Evolutionary conservation across 2,888 invertebrate species (phyloP).

Genomic region (Minunthozetes semirufus): DNA sequence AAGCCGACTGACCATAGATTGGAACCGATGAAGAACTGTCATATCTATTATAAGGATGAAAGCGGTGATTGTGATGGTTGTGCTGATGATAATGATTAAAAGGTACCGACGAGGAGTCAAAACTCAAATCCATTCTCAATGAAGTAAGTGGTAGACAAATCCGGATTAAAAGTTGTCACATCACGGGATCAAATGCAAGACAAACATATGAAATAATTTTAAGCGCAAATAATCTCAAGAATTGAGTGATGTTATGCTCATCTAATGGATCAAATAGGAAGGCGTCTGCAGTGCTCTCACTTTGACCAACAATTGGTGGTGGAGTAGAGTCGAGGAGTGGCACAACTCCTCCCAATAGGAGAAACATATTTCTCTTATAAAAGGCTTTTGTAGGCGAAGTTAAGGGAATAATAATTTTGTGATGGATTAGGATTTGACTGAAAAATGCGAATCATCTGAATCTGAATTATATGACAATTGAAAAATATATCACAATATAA

Average conservation of each 20-base stretch:
- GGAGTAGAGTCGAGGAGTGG: not conserved
- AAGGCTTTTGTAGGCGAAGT: not conserved
- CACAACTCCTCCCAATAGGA: constrained; percentile 6
- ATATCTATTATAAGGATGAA: constrained; percentile 12
- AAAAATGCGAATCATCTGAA: not conserved
- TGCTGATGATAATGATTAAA: constrained; percentile 20
- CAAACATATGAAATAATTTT: not conserved
- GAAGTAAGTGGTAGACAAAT: constrained; percentile 4
- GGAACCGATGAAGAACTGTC: not conserved
- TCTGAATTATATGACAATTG: no score
- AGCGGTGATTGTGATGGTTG: not conserved
- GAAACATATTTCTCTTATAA: not conserved
- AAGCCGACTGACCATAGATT: constrained; percentile 13
- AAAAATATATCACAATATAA: constrained; percentile 1
- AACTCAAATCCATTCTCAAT: constrained; percentile 10
- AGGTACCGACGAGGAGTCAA: constrained; percentile 5
- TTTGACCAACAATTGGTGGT: not conserved
- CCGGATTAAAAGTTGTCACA: constrained; percentile 21
- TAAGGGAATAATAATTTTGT: constrained; percentile 10
- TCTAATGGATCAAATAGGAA: not conserved
- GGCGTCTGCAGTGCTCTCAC: not conserved
- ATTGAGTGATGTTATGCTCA: not conserved
- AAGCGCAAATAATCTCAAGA: not conserved
- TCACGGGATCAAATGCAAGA: constrained; percentile 12
- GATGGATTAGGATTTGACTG: not conserved